phyloP scores from a whole-genome alignment of 2,113 vertebrate genomes.

The Vulpes ferrilata region DNA sequence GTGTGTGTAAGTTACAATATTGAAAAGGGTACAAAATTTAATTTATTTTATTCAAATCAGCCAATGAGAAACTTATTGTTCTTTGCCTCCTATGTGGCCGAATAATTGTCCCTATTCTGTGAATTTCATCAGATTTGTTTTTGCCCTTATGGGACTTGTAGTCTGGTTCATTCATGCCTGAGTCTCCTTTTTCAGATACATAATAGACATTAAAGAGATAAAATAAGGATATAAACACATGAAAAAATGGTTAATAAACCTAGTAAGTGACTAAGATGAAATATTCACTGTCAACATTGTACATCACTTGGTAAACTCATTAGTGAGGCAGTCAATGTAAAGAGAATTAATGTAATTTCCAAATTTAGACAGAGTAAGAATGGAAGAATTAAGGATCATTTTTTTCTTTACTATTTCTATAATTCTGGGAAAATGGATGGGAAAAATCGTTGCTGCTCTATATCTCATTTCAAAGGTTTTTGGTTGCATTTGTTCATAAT shows the following conservation, averaged over 20 bases:
- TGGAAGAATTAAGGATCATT: not conserved
- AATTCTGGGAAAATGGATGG: not conserved
- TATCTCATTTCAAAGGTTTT: slow-evolving; percentile 46
- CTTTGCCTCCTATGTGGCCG: not conserved
- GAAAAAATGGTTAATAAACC: slow-evolving; percentile 9
- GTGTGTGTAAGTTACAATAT: not conserved
- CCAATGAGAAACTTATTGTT: not conserved
- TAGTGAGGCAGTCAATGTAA: slow-evolving; percentile 28
- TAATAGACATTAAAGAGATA: not conserved
- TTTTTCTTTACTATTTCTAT: slow-evolving; percentile 55
- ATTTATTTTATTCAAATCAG: not conserved
- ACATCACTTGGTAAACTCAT: slow-evolving; percentile 44
- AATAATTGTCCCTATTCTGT: not conserved
- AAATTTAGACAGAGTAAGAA: slow-evolving; percentile 42
- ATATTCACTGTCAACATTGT: not conserved
- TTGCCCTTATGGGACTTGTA: not conserved
- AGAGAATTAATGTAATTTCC: slow-evolving; percentile 55
- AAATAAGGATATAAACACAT: slow-evolving; percentile 11
- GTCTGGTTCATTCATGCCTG: not conserved
- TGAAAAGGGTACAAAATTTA: not conserved
- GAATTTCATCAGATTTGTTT: not conserved
- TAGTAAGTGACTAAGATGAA: not conserved
- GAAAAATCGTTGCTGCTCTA: not conserved
- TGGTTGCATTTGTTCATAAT: not conserved
- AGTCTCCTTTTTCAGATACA: not conserved